These are phyloP conservation scores for Daboia siamensis DNA, from an alignment of 2,113 vertebrate species.

Conservation along the genomic window DNA sequence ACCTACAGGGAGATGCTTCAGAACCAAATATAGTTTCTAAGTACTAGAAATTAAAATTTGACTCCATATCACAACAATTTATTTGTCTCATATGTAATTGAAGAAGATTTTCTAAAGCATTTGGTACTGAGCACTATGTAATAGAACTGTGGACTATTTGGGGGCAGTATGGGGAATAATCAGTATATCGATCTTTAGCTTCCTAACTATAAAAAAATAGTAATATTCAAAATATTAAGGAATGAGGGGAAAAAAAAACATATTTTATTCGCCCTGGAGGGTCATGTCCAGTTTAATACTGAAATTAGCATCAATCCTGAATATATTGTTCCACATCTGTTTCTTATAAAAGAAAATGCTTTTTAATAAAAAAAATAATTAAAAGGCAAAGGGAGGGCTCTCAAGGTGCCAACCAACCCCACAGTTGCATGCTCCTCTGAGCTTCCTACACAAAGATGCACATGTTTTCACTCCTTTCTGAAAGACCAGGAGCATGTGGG, in stretches of 20 bases:
- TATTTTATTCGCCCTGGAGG: not conserved
- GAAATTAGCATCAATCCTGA: not conserved
- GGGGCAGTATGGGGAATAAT: not conserved
- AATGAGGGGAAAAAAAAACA: not conserved
- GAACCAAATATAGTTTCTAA: slow-evolving; percentile 14
- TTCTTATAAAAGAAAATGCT: not conserved
- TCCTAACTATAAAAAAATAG: not conserved
- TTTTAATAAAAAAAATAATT: no score
- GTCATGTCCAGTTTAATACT: not conserved
- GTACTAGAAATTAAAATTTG: slow-evolving; percentile 33
- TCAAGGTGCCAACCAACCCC: no score
- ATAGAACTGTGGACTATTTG: not conserved
- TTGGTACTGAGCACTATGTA: not conserved
- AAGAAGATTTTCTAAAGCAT: slow-evolving; percentile 19
- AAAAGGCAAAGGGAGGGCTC: no score
- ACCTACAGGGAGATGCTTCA: slow-evolving; percentile 31
- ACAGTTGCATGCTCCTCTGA: no score
- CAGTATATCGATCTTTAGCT: not conserved
- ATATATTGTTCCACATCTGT: not conserved
- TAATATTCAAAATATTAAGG: not conserved
- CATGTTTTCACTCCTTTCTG: no score
- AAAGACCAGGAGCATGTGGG: no score
- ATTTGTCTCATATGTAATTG: slow-evolving; percentile 29
- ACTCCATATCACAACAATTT: not conserved
- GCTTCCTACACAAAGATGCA: no score